phyloP scores from a whole-genome alignment of 2,888 invertebrate species.

The Drosophila peninsularis region DNA sequence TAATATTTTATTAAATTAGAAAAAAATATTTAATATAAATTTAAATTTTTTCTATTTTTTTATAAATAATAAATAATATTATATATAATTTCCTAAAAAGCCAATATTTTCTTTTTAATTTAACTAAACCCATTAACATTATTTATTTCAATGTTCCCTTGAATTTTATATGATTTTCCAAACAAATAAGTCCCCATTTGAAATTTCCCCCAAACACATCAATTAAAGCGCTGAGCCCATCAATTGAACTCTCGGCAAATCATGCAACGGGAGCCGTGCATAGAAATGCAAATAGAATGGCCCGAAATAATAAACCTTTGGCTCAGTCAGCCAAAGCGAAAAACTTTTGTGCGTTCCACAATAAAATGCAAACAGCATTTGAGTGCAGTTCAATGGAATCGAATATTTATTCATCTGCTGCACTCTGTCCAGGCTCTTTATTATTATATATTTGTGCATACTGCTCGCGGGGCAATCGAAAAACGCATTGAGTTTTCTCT shows the following conservation, averaged over 20 bases:
- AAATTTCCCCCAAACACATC: too few species aligned
- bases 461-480: too few species aligned
- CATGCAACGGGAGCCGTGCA: neutral
- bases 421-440: neutral
- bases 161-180: too few species aligned
- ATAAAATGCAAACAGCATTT: conserved; percentile 37
- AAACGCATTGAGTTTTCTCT: neutral
- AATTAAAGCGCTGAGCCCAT: neutral
- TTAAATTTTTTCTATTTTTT: too few species aligned
- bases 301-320: conserved; percentile 5
- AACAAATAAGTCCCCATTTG: too few species aligned
- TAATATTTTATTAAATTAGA: too few species aligned
- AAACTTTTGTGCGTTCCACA: conserved; percentile 38
- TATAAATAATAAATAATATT: too few species aligned
- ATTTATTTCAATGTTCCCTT: too few species aligned
- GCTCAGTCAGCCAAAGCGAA: conserved; percentile 1
- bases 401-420: conserved; percentile 42
- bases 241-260: conserved; percentile 11
- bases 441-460: neutral
- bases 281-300: neutral
- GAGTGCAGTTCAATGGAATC: conserved; percentile 24
- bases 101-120: too few species aligned
- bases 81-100: too few species aligned
- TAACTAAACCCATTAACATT: too few species aligned
- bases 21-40: too few species aligned